phyloP scores from a whole-genome alignment of 2,797 vertebrate species.

The Urosaurus nigricauda region DNA sequence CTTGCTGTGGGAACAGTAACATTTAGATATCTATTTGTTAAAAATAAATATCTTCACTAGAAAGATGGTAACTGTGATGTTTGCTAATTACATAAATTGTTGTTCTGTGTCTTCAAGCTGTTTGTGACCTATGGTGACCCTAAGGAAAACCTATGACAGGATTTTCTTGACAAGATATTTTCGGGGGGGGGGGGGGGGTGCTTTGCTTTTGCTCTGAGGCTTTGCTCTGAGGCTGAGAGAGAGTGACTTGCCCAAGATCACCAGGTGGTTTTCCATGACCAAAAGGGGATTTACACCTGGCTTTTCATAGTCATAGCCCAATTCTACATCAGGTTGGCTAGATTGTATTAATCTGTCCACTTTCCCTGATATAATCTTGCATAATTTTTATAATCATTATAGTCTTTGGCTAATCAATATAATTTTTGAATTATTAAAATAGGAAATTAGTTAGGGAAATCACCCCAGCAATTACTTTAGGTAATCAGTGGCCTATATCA shows the following conservation, averaged over 20 bases:
- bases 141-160: too few species aligned
- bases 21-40: background rate
- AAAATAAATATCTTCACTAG: background rate
- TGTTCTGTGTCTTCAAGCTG: too few species aligned
- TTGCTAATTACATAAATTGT: background rate
- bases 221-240: too few species aligned
- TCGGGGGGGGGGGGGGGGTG: too few species aligned
- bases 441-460: conserved; percentile 12
- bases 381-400: conserved; percentile 11
- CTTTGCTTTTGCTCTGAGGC: too few species aligned
- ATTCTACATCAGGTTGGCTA: too few species aligned
- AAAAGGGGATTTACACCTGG: too few species aligned
- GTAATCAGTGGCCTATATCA: background rate
- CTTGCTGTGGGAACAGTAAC: background rate
- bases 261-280: too few species aligned
- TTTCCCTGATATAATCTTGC: background rate
- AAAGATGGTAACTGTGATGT: background rate
- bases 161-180: too few species aligned
- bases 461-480: background rate
- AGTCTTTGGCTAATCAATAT: background rate
- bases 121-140: too few species aligned
- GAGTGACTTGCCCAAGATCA: too few species aligned
- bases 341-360: background rate
- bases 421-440: conserved; percentile 3
- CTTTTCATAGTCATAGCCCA: too few species aligned